Percentiles rank a stretch among this genome's conserved stretches.
Evolutionary conservation across 2,888 invertebrate genomes (phyloP).

Genomic region (Villa cingulata): DNA sequence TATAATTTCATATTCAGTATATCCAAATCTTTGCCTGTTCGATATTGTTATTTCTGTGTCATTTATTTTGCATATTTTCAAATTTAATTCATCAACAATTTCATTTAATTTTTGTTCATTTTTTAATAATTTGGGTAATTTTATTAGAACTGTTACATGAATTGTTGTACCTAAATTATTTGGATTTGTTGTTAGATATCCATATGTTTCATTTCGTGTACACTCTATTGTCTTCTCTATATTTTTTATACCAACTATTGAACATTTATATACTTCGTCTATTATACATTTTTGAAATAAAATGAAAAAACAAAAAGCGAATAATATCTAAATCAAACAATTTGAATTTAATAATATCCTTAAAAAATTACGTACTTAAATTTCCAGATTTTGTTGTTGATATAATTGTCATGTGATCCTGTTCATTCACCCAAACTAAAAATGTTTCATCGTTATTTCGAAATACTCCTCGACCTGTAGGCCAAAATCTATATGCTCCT

Average conservation of each 20-base stretch:
- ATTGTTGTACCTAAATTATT: slow-evolving; percentile 52
- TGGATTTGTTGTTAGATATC: slow-evolving; percentile 51
- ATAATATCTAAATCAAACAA: no score
- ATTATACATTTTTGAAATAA: not conserved
- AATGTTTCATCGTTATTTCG: slow-evolving; percentile 45
- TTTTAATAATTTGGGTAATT: slow-evolving; percentile 40
- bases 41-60: slow-evolving; percentile 41
- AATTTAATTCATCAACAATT: slow-evolving; percentile 38
- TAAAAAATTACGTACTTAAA: slow-evolving; percentile 27
- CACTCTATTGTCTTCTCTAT: slow-evolving; percentile 38
- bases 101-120: slow-evolving; percentile 37
- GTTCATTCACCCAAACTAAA: slow-evolving; percentile 48
- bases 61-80: slow-evolving; percentile 38
- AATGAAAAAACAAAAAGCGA: no score
- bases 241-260: slow-evolving; percentile 35
- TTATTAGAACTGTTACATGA: slow-evolving; percentile 48
- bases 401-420: slow-evolving; percentile 50
- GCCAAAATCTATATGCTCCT: slow-evolving; percentile 46
- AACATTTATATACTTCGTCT: slow-evolving; percentile 19
- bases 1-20: slow-evolving; percentile 43
- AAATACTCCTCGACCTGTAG: slow-evolving; percentile 33
- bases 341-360: no score
- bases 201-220: slow-evolving; percentile 42
- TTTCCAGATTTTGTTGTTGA: slow-evolving; percentile 47
- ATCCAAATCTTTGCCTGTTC: slow-evolving; percentile 44